Conservation (phyloP, 2,888 invertebrate species). For the Pycnomerus fuliginosus region DNA sequence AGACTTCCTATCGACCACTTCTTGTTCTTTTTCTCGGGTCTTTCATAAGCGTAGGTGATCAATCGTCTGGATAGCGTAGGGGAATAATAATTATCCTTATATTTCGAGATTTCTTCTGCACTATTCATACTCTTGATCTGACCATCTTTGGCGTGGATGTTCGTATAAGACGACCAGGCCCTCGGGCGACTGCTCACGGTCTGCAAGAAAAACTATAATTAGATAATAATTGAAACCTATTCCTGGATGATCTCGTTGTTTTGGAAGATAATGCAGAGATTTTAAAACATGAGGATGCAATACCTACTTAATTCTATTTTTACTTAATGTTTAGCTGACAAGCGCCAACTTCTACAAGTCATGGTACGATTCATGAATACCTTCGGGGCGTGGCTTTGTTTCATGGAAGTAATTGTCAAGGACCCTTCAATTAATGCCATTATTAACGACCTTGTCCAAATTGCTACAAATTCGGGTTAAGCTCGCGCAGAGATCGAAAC, state of each 20-base stretch:
- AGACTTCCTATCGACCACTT: constrained; percentile 83
- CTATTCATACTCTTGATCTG: constrained; percentile 45
- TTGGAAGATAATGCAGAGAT: too few species aligned
- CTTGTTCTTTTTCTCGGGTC: constrained; percentile 60
- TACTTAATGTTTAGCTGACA: constrained; percentile 8
- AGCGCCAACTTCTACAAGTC: constrained; percentile 15
- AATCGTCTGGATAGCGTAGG: constrained; percentile 44
- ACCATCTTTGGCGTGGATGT: constrained; percentile 44
- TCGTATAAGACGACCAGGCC: constrained; percentile 49
- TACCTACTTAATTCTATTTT: constrained; percentile 16
- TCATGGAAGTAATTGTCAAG: too few species aligned
- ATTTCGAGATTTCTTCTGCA: constrained; percentile 43
- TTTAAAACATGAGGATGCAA: too few species aligned
- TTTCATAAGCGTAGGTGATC: constrained; percentile 56
- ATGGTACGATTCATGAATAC: too few species aligned
- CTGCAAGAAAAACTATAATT: constrained; percentile 44
- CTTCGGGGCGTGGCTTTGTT: too few species aligned
- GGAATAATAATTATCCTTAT: constrained; percentile 37
- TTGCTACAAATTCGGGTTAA: too few species aligned
- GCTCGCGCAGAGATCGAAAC: too few species aligned
- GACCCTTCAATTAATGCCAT: too few species aligned
- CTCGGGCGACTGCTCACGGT: constrained; percentile 52
- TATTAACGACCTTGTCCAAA: too few species aligned
- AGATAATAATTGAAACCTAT: not conserved
- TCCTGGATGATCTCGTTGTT: too few species aligned